Base-by-base conservation (phyloP, 2,797 vertebrate species). In the Pseudochaenichthys georgianus region DNA sequence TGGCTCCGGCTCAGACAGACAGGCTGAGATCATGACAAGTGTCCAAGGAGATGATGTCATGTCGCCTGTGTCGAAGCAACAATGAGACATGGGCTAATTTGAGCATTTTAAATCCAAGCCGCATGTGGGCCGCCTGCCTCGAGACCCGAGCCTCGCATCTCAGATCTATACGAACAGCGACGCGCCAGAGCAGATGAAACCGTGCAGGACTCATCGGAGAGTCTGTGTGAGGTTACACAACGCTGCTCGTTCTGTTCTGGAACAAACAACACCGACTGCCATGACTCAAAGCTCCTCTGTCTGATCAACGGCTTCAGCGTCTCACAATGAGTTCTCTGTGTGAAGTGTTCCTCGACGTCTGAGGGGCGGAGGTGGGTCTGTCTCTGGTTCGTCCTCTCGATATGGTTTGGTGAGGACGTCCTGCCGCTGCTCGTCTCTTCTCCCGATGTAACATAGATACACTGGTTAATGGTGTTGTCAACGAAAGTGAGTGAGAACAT, bases 11-110 rank as follows among this genome's bases (percentile, higher is more conserved):
- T 70, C 85, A 82, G 73, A 70, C 77, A 66, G 77, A 73, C 74
- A 54, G 80, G 15, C 82, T 43, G 72, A 84, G 86, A 80, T 87
- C 53, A 81, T 64, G 81, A 89, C 75, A 83, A 79, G 80, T 79
- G 89, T 86, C 83, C 86, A 80, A 87, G 65, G 77, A 78, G 87
- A 89, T 89, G 87, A 91, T 86, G 88, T 81, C 79, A 90, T 85
- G 81, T 71, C 42, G 84, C 65, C 55, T 82, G 81, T 77, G 87
- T 85, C 71, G 88, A 81, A 77, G 81, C 38, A 83, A 88, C 86
- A 81, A 74, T 85, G 88, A 88, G 77, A 87, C 81, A 64, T 80
- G 87, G 28, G 4, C 76, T 83, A 81, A 67, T 82, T 51, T 68
- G 65, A 74, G 76, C 75, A 15, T 81, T 28, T 78, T 79, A 64